Evolutionary conservation across 2,888 invertebrate genomes (phyloP), one percentile per base, ranked within the genome.

Genomic region (Acanthoscelides obtectus): DNA sequence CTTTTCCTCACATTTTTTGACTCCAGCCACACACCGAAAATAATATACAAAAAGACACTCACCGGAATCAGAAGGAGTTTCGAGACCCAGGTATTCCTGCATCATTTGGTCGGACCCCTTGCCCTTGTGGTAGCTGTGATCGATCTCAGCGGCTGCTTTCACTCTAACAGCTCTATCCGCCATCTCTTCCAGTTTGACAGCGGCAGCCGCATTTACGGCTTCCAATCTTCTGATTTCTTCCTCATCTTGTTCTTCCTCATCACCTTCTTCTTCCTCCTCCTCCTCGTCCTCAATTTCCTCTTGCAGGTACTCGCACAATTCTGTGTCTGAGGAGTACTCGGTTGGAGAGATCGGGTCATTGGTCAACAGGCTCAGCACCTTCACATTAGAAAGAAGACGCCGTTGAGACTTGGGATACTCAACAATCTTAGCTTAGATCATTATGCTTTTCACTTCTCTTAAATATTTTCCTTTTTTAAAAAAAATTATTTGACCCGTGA

Each of bases 51-150:
- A 71, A 71, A 70, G 20, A 17, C 76, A 89, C 92, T 92, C 87
- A 91, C 96, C 95, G 76, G 96, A 95, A 89, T 96, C 96, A 66
- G 96, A 95, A 71, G 96, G 95, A 77, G 96, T 95, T 82, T 94
- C 94, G 22, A 94, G 90, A 78, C 94, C 94, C 70, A 93, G 89
- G 17, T 66, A 21, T 12, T 66, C 66, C 66, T 74, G 89, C 81
- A 92, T 92, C 75, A 91, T 88, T 83, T 87, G 87, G 72, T 80
- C 79, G 45, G 83, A 80, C 76, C 86, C 86, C 78, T 87, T 88
- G 80, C 90, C 89, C 76, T 90, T 90, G 77, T 91, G 89, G 77
- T 94, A 94, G 86, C 90, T 93, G 87, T 88, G 94, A 87, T 88
- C 94, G 77, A 84, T 82, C 69, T 79, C 82, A 21, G 81, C 80